These are phyloP conservation scores for Mormyrops attenuatus DNA, from an alignment of 2,797 vertebrate genomes.

Conservation along the genomic window DNA sequence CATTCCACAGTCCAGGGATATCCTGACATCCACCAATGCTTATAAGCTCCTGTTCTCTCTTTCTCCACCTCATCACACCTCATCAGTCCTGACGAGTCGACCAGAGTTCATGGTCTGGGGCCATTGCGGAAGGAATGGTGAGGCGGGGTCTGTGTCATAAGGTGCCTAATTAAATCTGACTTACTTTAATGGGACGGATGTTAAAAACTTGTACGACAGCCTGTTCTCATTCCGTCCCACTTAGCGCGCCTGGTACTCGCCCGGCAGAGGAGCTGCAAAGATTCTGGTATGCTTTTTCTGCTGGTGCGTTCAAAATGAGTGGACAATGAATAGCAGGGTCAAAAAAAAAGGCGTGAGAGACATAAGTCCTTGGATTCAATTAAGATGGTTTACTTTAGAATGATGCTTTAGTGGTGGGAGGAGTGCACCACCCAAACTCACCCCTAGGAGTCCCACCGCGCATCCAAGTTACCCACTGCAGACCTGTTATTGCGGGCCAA, in stretches of 20 bases:
- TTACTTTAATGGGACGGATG: neutral
- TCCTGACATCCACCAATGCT: neutral
- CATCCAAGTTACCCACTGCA: neutral
- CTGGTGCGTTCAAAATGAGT: neutral
- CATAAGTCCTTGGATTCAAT: neutral
- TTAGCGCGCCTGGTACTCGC: neutral
- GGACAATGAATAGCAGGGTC: neutral
- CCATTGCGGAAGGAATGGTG: neutral
- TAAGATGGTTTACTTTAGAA: neutral
- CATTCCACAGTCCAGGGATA: neutral
- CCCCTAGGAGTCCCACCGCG: neutral
- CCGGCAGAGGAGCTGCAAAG: neutral
- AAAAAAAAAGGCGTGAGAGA: neutral
- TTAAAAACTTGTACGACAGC: constrained; percentile 1
- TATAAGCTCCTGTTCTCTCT: neutral
- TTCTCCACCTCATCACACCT: constrained; percentile 4
- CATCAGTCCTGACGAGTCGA: constrained; percentile 3
- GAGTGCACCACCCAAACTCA: neutral
- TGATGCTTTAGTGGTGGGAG: neutral
- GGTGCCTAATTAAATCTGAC: neutral
- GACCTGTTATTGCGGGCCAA: neutral
- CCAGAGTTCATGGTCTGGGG: neutral
- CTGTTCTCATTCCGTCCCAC: neutral
- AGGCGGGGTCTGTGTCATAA: neutral
- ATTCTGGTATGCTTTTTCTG: neutral